phyloP scores from a whole-genome alignment of 2,113 vertebrate genomes.

The Sardina pilchardus region DNA sequence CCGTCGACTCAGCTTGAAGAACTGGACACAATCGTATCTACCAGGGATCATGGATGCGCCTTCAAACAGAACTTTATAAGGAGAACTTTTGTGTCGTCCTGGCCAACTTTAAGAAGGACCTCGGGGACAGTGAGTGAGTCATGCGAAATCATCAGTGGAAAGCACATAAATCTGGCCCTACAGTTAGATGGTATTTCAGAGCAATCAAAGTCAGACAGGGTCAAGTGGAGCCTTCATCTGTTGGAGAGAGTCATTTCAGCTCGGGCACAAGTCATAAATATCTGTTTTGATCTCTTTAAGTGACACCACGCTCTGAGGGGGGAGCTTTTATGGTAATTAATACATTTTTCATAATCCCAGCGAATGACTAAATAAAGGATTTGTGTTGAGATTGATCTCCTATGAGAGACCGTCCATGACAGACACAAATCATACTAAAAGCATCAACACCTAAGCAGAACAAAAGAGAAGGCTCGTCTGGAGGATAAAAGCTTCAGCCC shows the following conservation, averaged over 20 bases:
- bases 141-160: constrained; percentile 2
- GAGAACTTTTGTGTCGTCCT: background rate
- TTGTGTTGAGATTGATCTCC: constrained; percentile 64
- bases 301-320: constrained; percentile 51
- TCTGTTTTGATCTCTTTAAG: constrained; percentile 58
- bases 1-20: background rate
- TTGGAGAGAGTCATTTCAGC: constrained; percentile 32
- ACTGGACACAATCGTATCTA: no score
- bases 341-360: constrained; percentile 66
- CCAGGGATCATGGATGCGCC: no score
- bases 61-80: background rate
- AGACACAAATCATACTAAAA: constrained; percentile 74
- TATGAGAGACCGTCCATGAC: constrained; percentile 58
- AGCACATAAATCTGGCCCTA: constrained; percentile 55
- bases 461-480: background rate
- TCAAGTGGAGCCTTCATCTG: constrained; percentile 44
- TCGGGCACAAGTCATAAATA: constrained; percentile 58
- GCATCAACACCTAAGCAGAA: constrained; percentile 58
- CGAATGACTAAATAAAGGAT: constrained; percentile 66
- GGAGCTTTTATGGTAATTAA: constrained; percentile 75
- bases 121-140: constrained; percentile 23
- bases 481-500: background rate
- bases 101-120: constrained; percentile 9
- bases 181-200: constrained; percentile 23
- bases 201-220: constrained; percentile 49